Evolutionary conservation across 2,797 vertebrate genomes (phyloP), one percentile per base, ranked within the genome.

Genomic region (Rhinichthys osculus): DNA sequence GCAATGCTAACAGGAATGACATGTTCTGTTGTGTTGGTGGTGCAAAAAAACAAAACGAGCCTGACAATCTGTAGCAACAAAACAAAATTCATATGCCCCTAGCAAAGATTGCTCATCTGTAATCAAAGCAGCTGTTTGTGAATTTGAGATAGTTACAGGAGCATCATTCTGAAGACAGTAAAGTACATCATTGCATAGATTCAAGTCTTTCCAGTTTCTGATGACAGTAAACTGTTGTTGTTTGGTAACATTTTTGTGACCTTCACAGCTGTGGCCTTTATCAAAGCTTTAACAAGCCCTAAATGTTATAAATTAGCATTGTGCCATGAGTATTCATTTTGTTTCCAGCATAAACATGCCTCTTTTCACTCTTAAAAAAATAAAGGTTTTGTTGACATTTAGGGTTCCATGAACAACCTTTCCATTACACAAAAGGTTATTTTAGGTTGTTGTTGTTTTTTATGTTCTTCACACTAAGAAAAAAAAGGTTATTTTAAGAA

Each of bases 1-100:
- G 62, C 19, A 44, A 13, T 57, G 23, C 42, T 67, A 52, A 52
- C 7, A 78, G 64, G 16, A 57, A 10, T 84, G 64, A 54, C 62
- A 78, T 78, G 74, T 57, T 42, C 23, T 57, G 64, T 59, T 57
- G 83, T 78, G 78, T 23, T 16, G 47, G 33, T 19, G 17, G 50
- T 42, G 35, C 35, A 42, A 42, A 74, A 38, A 30, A 83, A 74
- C 30, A 64, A 47, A 19, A 50, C 1, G 0, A 42, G 19, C 5
- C 5, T 0, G 8, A 54, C 19, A 57, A 21, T 67, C 82, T 67
- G 23, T 77, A 54, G 42, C 27, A 70, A 70, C 17, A 40, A 21
- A 54, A 44, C 8, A 83, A 73, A 17, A 6, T 17, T 23, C 42
- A 47, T 42, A 66, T 10, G 9, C 44, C 30, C 30, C 44, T 4